These are phyloP conservation scores for Xenopus tropicalis DNA, from an alignment of 2,113 vertebrate genomes.

Conservation along the genomic window DNA sequence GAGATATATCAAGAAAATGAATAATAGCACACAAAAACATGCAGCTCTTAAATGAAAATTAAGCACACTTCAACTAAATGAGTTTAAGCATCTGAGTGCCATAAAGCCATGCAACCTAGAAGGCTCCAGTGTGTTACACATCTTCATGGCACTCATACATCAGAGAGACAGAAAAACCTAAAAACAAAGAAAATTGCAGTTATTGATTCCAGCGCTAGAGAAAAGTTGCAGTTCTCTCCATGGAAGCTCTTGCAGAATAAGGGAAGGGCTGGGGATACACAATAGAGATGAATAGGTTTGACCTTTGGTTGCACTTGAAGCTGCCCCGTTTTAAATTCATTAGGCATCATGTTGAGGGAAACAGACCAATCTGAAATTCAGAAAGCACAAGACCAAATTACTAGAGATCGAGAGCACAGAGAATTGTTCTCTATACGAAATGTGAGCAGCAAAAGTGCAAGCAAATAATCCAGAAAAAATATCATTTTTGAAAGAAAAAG, in stretches of 20 bases:
- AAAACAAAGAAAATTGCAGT: conserved; percentile 24
- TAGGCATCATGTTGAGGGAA: conserved; percentile 23
- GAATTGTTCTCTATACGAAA: neutral
- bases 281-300: conserved; percentile 14
- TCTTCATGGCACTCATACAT: neutral
- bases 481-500: neutral
- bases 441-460: conserved; percentile 37
- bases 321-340: conserved; percentile 18
- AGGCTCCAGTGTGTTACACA: neutral
- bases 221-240: neutral
- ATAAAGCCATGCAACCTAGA: neutral
- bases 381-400: conserved; percentile 26
- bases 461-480: conserved; percentile 26
- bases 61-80: conserved; percentile 17
- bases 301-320: conserved; percentile 34
- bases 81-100: neutral
- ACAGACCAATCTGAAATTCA: conserved; percentile 28
- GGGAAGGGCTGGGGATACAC: conserved; percentile 2
- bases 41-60: conserved; percentile 30
- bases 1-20: conserved; percentile 1
- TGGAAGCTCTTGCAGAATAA: conserved; percentile 8
- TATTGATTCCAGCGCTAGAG: conserved; percentile 10
- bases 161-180: conserved; percentile 11
- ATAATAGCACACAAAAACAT: conserved; percentile 29
- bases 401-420: neutral